Base-by-base conservation (phyloP, 2,888 invertebrate genomes). In the Meghimatium bilineatum region DNA sequence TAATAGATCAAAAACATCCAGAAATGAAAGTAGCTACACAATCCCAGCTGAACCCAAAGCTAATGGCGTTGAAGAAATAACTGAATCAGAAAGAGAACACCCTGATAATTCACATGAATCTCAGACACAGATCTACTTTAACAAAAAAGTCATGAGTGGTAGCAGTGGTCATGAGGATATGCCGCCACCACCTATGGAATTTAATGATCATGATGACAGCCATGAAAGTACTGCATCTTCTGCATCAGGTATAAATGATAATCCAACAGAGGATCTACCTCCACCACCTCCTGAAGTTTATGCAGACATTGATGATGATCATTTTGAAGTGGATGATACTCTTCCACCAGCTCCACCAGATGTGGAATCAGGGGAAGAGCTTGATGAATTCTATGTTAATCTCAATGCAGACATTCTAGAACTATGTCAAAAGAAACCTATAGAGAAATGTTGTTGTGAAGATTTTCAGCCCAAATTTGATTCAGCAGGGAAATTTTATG, bases 371-470 rank as follows among this genome's bases (percentile, higher is more conserved):
- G 66, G 34, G 12, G 76, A 76, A 38, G 84, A 80, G n/a, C 29
- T 77, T 26, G 75, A 67, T 32, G 63, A 78, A 26, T 66, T 79
- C 52, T 74, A 77, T 32, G 67, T 52, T 23, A 85, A 56, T 77
- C 52, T 63, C 2, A 69, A 79, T 66, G 82, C 79, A 32, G 85
- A 82, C 29, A 79, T 63, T 52, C 67, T 74, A 52, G 80, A 80
- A 66, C 34, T 80, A 63, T 72, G 80, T 74, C 66, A 49, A 80
- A 23, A 74, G 56, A 67, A 38, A 90, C 12, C 90, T 90, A 32
- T 82, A 85, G 49, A 86, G 87, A 74, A 85, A 52, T 79, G 71
- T 38, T 56, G 38, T n/a, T 85, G 78, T 79, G 85, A 81, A 38
- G 82, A 80, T 26, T 80, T 66, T 38, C 80, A 79, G 60, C 80